These are phyloP conservation scores for Phylloscopus trochiloides DNA, from an alignment of 2,113 vertebrate species.

Conservation along the genomic window DNA sequence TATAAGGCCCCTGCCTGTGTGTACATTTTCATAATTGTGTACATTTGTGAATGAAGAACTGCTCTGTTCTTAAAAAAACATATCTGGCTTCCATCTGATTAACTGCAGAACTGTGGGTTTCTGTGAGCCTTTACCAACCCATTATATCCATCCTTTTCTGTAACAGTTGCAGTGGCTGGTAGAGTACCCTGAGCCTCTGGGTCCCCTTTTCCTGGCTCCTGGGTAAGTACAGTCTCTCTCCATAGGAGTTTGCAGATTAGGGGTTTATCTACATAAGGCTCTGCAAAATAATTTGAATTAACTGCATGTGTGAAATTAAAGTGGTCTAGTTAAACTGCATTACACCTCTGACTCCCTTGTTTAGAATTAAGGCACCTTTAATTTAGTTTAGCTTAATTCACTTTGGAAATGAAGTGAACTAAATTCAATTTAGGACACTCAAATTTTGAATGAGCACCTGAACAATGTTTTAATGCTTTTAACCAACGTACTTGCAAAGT, in stretches of 20 bases:
- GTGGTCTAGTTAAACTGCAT: constrained; percentile 36
- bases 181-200: neutral
- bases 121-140: neutral
- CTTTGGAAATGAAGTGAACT: constrained; percentile 53
- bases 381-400: constrained; percentile 59
- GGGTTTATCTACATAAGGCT: neutral
- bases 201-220: neutral
- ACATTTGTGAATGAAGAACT: neutral
- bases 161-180: rapidly evolving
- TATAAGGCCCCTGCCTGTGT: neutral
- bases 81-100: neutral
- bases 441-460: constrained; percentile 34
- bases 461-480: constrained; percentile 50
- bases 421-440: constrained; percentile 46
- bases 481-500: constrained; percentile 5
- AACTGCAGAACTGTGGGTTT: neutral
- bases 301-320: constrained; percentile 6
- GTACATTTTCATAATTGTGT: neutral
- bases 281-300: constrained; percentile 27
- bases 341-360: constrained; percentile 29
- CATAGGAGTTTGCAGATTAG: neutral
- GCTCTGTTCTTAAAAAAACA: neutral
- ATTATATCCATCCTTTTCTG: neutral
- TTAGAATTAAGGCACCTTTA: constrained; percentile 51
- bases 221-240: neutral